Evolutionary conservation across 2,113 vertebrate species (phyloP).

Genomic region (Ictalurus punctatus): DNA sequence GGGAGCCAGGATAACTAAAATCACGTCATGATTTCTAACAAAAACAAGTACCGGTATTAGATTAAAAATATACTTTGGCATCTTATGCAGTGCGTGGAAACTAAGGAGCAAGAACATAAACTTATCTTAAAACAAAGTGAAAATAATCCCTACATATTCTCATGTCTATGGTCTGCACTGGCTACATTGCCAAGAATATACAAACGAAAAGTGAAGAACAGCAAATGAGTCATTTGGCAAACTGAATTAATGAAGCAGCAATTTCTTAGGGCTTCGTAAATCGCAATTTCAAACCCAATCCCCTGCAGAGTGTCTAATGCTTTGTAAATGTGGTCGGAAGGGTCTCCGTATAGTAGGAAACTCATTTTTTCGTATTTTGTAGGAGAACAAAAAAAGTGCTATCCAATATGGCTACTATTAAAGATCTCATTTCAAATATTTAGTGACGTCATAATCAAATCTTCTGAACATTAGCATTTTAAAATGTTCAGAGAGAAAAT

Average conservation of each 20-base stretch:
- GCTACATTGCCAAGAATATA: neutral
- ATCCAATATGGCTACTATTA: neutral
- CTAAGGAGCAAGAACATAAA: neutral
- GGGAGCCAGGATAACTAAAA: neutral
- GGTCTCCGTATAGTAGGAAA: neutral
- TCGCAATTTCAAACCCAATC: neutral
- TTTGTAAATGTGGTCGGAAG: neutral
- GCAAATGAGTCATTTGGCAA: neutral
- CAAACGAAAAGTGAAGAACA: neutral
- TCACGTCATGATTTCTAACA: neutral
- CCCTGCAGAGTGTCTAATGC: neutral
- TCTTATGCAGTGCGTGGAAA: neutral
- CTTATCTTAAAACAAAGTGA: neutral
- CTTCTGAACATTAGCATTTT: neutral
- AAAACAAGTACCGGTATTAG: neutral
- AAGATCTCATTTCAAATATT: neutral
- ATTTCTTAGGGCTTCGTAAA: neutral
- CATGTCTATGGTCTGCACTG: neutral
- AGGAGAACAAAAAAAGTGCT: neutral
- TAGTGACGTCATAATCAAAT: neutral
- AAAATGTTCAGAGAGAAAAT: neutral
- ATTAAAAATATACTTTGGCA: neutral
- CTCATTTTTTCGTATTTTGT: neutral
- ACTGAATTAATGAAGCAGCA: neutral
- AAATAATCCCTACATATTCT: neutral